A percentile compares a stretch with the other conserved stretches of the same genome.
These are phyloP conservation scores for Chondrilla cf. caribensis DNA, from an alignment of 37 sponge, comb jelly and placozoan genomes.

Conservation along the genomic window DNA sequence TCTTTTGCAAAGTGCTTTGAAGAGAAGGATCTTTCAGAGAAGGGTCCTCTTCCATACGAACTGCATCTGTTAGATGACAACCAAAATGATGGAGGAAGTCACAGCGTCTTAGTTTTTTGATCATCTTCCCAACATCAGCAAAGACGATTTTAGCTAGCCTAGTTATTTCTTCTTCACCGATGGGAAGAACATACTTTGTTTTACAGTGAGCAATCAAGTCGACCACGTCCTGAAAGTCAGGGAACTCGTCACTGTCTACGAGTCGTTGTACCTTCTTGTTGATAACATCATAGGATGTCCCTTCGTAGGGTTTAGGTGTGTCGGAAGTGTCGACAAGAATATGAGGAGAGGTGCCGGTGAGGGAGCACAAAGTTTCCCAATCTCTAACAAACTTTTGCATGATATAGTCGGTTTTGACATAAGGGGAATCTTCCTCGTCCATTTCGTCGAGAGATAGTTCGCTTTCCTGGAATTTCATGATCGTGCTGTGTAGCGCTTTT, in stretches of 20 bases:
- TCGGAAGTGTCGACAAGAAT: conserved; percentile 24
- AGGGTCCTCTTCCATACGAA: conserved; percentile 46
- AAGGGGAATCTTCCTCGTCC: conserved; percentile 53
- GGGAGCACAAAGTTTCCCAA: conserved; percentile 55
- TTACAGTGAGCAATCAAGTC: conserved; percentile 55
- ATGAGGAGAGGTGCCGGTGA: conserved; percentile 18
- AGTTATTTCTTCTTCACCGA: conserved; percentile 24
- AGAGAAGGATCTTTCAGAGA: conserved; percentile 37
- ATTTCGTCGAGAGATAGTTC: conserved; percentile 71
- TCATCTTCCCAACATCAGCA: conserved; percentile 53
- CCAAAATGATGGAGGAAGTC: conserved; percentile 67
- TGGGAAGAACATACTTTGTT: conserved; percentile 42
- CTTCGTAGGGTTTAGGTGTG: conserved; percentile 8
- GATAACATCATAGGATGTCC: conserved; percentile 53
- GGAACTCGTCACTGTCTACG: conserved; percentile 55
- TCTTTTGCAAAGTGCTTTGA: conserved; percentile 21
- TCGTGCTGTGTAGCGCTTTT: conserved; percentile 51
- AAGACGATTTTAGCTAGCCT: conserved; percentile 48
- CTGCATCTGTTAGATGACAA: conserved; percentile 62
- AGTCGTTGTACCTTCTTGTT: conserved; percentile 55
- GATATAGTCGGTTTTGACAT: conserved; percentile 59
- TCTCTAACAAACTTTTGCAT: conserved; percentile 58
- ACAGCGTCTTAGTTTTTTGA: conserved; percentile 39
- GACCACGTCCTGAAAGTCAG: conserved; percentile 59
- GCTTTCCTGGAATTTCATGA: conserved; percentile 55